phyloP scores from a whole-genome alignment of 1,140 invertebrate species.

The Reticulitermes speratus region DNA sequence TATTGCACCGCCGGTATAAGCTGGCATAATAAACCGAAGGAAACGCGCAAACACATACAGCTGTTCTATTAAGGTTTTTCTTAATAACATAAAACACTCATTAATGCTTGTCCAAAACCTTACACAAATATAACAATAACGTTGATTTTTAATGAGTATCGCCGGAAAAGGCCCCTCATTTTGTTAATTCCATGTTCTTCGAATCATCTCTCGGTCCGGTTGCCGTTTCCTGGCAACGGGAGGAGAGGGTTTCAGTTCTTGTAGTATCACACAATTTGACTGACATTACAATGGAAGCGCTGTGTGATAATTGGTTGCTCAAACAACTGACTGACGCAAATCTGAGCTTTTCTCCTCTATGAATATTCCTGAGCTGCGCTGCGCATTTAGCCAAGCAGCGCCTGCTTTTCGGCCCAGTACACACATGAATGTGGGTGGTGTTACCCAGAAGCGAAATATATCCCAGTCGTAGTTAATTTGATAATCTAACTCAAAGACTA shows the following conservation, averaged over 20 bases:
- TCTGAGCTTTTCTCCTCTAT: constrained; percentile 6
- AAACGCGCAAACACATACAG: too few species aligned
- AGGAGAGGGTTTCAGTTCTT: not conserved
- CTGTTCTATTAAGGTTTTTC: too few species aligned
- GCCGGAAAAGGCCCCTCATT: not conserved
- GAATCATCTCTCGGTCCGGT: not conserved
- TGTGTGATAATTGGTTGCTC: constrained; percentile 1
- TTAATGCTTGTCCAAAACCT: not conserved
- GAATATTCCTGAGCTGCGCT: not conserved
- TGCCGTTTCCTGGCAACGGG: not conserved
- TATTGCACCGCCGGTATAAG: too few species aligned
- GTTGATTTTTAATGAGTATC: not conserved
- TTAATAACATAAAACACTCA: not conserved
- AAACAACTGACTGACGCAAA: constrained; percentile 2
- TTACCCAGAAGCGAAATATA: not conserved
- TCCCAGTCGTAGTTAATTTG: not conserved
- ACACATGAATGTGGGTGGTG: not conserved
- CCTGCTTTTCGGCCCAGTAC: constrained; percentile 7
- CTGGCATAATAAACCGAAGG: too few species aligned
- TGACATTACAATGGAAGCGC: not conserved
- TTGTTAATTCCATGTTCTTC: not conserved
- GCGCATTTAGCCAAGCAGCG: not conserved
- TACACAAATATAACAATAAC: constrained; percentile 3
- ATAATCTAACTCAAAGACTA: not conserved
- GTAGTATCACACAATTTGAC: not conserved